Conservation (phyloP, 2,888 invertebrate genomes). For the Seira musarum region DNA sequence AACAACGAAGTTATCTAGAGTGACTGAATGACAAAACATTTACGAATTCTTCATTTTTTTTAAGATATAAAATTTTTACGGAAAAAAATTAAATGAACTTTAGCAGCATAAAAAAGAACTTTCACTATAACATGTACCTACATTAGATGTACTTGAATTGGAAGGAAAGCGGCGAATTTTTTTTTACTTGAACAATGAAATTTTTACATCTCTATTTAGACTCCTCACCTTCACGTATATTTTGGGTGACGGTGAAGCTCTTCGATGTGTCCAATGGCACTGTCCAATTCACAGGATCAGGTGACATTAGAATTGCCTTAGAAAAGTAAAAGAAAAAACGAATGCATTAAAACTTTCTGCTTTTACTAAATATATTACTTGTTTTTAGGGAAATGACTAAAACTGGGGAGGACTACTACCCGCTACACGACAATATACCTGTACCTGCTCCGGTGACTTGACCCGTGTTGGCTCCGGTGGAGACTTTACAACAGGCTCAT, state of each 20-base stretch:
- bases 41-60: too few relatives aligned
- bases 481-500: conserved; percentile 87
- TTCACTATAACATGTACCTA: too few relatives aligned
- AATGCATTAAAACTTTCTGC: background rate
- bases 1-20: too few relatives aligned
- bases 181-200: background rate
- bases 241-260: conserved; percentile 94
- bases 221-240: conserved; percentile 76
- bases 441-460: conserved; percentile 84
- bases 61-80: too few relatives aligned
- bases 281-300: conserved; percentile 96
- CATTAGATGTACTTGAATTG: too few relatives aligned
- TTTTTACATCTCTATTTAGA: conserved; percentile 20
- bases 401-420: background rate
- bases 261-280: conserved; percentile 94
- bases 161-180: too few relatives aligned
- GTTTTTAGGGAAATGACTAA: background rate
- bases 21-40: too few relatives aligned
- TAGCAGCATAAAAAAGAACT: too few relatives aligned
- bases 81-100: too few relatives aligned
- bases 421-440: conserved; percentile 43
- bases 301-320: conserved; percentile 90
- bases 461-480: conserved; percentile 94
- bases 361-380: background rate
- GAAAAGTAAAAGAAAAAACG: conserved; percentile 12